Evolutionary conservation across 2,113 vertebrate species (phyloP).

Genomic region (Vulpes lagopus): DNA sequence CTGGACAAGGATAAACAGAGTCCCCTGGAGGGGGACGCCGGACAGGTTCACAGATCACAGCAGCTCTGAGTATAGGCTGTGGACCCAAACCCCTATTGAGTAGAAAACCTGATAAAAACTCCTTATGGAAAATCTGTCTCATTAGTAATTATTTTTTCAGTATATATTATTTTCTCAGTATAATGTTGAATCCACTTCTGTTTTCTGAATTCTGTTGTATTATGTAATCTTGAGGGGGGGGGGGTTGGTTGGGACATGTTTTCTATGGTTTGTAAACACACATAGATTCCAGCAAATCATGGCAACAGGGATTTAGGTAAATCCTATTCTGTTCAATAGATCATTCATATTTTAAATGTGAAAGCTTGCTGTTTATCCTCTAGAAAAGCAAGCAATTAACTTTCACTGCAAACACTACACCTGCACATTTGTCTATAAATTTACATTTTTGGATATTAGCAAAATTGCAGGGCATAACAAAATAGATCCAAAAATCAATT

Average conservation of each 20-base stretch:
- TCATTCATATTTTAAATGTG: conserved; percentile 2
- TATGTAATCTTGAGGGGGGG: neutral
- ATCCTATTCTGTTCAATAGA: neutral
- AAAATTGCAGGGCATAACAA: neutral
- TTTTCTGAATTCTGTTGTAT: conserved; percentile 28
- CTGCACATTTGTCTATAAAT: neutral
- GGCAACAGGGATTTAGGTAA: neutral
- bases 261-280: conserved; percentile 27
- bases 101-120: neutral
- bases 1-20: neutral
- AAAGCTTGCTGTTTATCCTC: conserved; percentile 1
- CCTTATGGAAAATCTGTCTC: neutral
- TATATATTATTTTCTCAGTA: neutral
- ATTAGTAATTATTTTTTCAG: neutral
- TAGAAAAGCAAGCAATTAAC: neutral
- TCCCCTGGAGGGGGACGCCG: neutral
- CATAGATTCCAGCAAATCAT: conserved; percentile 3
- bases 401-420: neutral
- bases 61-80: neutral
- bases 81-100: neutral
- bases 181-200: neutral
- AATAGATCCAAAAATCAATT: conserved; percentile 8
- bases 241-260: neutral
- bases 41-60: neutral
- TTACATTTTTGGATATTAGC: neutral